phyloP scores from a whole-genome alignment of 2,888 invertebrate species.

The Meandrusa payeni region DNA sequence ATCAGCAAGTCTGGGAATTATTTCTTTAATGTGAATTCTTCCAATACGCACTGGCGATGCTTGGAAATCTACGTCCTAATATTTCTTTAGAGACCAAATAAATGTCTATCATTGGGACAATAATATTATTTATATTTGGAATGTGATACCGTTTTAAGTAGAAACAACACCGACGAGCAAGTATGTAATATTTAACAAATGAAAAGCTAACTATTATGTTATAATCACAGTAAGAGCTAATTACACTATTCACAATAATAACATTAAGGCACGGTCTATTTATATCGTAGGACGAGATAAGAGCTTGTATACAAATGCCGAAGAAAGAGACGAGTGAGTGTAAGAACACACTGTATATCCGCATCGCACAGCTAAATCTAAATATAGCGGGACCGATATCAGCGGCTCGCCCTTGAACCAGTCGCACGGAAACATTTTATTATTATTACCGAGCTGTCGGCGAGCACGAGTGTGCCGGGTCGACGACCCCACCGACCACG shows the following conservation, averaged over 20 bases:
- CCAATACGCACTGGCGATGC: too few species aligned
- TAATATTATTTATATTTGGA: too few species aligned
- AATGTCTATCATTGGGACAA: too few species aligned
- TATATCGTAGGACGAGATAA: constrained; percentile 10
- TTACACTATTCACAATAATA: neutral
- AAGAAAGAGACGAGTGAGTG: constrained; percentile 36
- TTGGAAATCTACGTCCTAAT: too few species aligned
- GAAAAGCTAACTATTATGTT: too few species aligned
- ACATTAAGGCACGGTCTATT: neutral
- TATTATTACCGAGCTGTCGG: constrained; percentile 81
- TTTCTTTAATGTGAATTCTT: too few species aligned
- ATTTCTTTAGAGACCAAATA: too few species aligned
- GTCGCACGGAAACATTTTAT: constrained; percentile 81
- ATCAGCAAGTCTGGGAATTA: too few species aligned
- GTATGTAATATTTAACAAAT: too few species aligned
- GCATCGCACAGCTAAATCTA: constrained; percentile 77
- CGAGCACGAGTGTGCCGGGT: constrained; percentile 78
- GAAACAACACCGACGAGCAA: too few species aligned
- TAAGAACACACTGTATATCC: constrained; percentile 55
- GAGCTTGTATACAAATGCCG: constrained; percentile 21
- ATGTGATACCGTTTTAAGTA: too few species aligned
- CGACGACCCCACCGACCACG: constrained; percentile 77
- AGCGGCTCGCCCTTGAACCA: constrained; percentile 81
- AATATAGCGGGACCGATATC: constrained; percentile 80
- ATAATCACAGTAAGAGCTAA: too few species aligned